Evolutionary conservation across 53 echinoderm and acorn worm species (phyloP).

Genomic region (Echinometra lucunter): DNA sequence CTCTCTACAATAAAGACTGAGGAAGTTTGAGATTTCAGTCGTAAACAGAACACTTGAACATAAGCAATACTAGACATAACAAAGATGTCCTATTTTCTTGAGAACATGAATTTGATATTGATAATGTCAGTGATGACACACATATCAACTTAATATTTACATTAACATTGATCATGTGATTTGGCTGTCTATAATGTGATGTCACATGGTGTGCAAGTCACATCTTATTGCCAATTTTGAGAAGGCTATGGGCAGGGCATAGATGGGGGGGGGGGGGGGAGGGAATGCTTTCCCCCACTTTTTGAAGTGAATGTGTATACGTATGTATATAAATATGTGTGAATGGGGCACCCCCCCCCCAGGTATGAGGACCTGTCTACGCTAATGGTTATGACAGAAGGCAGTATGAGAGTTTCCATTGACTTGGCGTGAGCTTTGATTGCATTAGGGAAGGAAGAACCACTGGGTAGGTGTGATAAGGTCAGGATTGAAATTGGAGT

Average conservation of each 20-base stretch:
- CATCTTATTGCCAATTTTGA: constrained; percentile 41
- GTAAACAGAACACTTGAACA: background rate
- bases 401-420: background rate
- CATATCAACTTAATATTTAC: background rate
- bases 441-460: constrained; percentile 30
- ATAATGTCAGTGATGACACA: background rate
- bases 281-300: background rate
- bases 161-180: background rate
- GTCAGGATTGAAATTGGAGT: constrained; percentile 37
- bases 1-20: no score
- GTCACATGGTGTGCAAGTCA: background rate
- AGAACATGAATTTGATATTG: background rate
- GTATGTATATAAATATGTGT: no score
- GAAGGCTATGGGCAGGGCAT: background rate
- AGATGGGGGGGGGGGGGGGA: background rate
- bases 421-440: constrained; percentile 29
- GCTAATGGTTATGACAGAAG: no score
- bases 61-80: background rate
- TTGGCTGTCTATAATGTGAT: background rate
- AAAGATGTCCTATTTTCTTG: background rate
- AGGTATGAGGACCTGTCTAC: no score
- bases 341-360: no score
- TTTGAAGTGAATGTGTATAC: no score
- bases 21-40: background rate
- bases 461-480: constrained; percentile 10